A percentile compares a stretch with the other conserved stretches of the same genome.
These are phyloP conservation scores for Cladorhizidae sp. DNA, from an alignment of 37 sponge, comb jelly and placozoan species.

Conservation along the genomic window DNA sequence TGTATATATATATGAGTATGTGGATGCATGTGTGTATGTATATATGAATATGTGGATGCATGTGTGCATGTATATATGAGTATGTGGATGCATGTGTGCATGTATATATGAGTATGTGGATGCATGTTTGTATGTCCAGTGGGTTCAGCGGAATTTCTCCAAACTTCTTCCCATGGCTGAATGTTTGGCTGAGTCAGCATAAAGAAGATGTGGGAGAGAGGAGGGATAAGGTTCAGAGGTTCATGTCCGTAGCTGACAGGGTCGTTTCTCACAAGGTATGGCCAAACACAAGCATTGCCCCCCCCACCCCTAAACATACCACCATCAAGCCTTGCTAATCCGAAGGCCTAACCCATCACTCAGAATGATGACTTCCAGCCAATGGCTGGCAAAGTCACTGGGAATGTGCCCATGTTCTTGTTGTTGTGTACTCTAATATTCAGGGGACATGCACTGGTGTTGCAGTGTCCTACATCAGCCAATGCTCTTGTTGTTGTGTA, in stretches of 20 bases:
- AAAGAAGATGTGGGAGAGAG: constrained; percentile 2
- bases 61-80: neutral
- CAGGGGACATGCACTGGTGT: no score
- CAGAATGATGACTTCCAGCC: no score
- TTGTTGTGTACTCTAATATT: no score
- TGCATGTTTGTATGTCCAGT: constrained; percentile 28
- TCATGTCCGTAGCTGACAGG: constrained; percentile 58
- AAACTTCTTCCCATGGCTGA: constrained; percentile 86
- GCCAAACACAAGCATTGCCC: neutral
- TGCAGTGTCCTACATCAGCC: no score
- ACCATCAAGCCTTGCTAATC: no score
- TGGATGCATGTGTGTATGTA: neutral
- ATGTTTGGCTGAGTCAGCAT: constrained; percentile 73
- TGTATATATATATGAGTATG: no score
- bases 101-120: neutral
- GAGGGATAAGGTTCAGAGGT: constrained; percentile 35
- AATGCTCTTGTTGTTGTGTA: no score
- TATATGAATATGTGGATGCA: neutral
- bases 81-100: neutral
- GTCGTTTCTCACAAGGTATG: constrained; percentile 37
- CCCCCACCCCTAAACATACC: neutral
- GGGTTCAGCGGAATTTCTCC: constrained; percentile 87
- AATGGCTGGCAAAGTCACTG: no score
- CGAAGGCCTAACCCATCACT: no score
- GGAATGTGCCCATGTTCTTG: no score